These are phyloP conservation scores for Rotaria macrura DNA, from an alignment of 2,888 invertebrate species.

Conservation along the genomic window DNA sequence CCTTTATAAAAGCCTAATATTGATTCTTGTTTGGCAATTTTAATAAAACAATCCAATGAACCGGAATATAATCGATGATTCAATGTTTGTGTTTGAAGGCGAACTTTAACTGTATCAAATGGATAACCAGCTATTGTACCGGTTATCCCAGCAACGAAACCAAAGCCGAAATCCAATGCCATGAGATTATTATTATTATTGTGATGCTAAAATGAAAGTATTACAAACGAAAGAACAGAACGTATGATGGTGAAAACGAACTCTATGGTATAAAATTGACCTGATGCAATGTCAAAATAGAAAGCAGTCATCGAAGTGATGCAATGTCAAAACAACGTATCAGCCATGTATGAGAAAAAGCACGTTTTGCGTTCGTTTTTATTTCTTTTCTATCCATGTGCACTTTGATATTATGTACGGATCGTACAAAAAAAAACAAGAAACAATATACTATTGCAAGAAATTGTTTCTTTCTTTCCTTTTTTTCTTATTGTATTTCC, in stretches of 20 bases:
- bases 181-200: neutral
- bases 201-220: neutral
- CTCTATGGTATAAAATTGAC: no score
- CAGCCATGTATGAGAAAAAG: neutral
- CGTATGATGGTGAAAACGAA: no score
- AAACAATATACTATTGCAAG: neutral
- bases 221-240: no score
- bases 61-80: conserved; percentile 22
- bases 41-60: conserved; percentile 29
- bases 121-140: conserved; percentile 31
- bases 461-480: neutral
- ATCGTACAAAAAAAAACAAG: neutral
- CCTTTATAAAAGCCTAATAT: conserved; percentile 60
- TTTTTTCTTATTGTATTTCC: neutral
- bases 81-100: conserved; percentile 28
- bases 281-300: no score
- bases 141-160: conserved; percentile 20
- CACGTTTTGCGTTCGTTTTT: neutral
- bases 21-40: conserved; percentile 29
- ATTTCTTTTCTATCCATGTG: neutral
- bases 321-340: neutral
- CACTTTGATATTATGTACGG: neutral
- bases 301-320: neutral
- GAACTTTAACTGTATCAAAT: conserved; percentile 33
- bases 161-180: conserved; percentile 18